Conservation (phyloP, 1,140 invertebrate species). For the Tetramorium simillimum region DNA sequence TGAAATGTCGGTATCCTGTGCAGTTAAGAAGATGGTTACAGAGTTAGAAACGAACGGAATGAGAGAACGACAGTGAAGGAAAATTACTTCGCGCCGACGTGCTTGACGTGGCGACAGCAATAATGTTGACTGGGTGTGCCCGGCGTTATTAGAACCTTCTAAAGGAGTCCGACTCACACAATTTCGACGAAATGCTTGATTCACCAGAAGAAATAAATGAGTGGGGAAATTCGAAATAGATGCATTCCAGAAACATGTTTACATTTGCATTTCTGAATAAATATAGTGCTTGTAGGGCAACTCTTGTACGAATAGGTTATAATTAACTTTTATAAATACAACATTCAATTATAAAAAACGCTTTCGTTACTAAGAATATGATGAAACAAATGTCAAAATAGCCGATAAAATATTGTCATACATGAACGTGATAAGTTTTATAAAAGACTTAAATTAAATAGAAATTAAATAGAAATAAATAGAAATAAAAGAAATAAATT, state of each 20-base stretch:
- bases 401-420: background rate
- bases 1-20: background rate
- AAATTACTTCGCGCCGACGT: constrained; percentile 35
- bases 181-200: constrained; percentile 46
- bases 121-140: constrained; percentile 48
- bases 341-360: background rate
- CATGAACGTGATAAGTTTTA: background rate
- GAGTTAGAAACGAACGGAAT: background rate
- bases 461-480: too few species aligned
- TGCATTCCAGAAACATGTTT: background rate
- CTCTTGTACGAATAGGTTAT: background rate
- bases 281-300: background rate
- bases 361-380: background rate
- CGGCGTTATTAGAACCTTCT: constrained; percentile 4
- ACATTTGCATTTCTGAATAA: background rate
- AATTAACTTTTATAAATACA: background rate
- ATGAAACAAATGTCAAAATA: background rate
- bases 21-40: background rate
- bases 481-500: too few species aligned
- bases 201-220: background rate
- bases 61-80: constrained; percentile 12
- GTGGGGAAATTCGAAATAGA: background rate
- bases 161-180: constrained; percentile 21
- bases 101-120: constrained; percentile 8
- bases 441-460: background rate